Conservation (phyloP, 2,113 vertebrate species). For the Spea multiplicata region DNA sequence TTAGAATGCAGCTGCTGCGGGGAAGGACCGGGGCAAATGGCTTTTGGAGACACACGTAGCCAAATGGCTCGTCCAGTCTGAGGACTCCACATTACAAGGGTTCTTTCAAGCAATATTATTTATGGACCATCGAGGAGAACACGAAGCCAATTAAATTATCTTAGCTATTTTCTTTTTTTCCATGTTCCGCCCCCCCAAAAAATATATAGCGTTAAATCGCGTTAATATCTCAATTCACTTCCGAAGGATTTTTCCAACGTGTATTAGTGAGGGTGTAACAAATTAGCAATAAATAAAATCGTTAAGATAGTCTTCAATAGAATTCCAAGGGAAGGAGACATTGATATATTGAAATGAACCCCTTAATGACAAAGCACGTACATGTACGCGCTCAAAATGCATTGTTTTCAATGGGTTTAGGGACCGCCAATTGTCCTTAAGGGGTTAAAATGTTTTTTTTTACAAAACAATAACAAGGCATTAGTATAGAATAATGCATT, state of each 20-base stretch:
- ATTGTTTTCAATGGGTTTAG: no score
- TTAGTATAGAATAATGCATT: no score
- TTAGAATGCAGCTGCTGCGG: constrained; percentile 38
- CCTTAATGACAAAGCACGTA: no score
- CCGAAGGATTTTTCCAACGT: background rate
- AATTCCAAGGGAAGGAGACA: no score
- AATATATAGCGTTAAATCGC: background rate
- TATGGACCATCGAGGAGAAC: constrained; percentile 35
- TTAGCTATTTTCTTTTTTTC: constrained; percentile 1
- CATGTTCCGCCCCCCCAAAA: background rate
- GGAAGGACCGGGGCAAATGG: constrained; percentile 38
- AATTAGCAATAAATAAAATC: no score
- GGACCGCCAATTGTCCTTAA: no score
- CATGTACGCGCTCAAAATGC: no score
- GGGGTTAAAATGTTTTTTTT: no score
- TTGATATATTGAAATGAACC: no score
- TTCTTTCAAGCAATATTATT: constrained; percentile 35
- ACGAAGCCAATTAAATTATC: constrained; percentile 20
- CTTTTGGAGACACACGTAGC: constrained; percentile 26
- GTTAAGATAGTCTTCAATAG: no score
- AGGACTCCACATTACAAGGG: constrained; percentile 15
- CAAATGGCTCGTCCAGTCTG: constrained; percentile 32
- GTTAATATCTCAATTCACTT: background rate
- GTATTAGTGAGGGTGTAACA: no score
- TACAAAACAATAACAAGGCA: no score